phyloP scores from a whole-genome alignment of 2,113 vertebrate genomes.

The Chascanopsetta lugubris region DNA sequence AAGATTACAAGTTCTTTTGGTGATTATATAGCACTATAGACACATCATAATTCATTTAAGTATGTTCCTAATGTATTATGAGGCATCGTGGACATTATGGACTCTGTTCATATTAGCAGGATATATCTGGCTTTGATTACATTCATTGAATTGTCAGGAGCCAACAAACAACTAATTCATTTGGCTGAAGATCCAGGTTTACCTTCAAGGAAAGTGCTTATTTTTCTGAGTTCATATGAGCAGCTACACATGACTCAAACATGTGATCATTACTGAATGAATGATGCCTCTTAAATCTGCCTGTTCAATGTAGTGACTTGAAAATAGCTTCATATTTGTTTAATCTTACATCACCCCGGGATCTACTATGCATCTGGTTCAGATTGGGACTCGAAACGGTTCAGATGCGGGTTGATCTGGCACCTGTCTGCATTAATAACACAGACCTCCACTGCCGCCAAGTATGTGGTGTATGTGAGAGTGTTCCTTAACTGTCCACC shows the following conservation, averaged over 20 bases:
- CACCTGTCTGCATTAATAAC: constrained; percentile 4
- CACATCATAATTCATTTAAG: too few relatives aligned
- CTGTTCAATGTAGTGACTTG: neutral
- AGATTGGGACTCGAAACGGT: constrained; percentile 34
- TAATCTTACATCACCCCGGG: neutral
- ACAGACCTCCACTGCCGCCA: too few relatives aligned
- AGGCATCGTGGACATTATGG: too few relatives aligned
- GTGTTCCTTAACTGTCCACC: constrained; percentile 87
- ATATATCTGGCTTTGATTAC: too few relatives aligned
- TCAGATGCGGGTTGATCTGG: constrained; percentile 1
- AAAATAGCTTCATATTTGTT: neutral
- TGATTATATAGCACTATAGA: too few relatives aligned
- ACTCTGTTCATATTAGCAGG: too few relatives aligned
- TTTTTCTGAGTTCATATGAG: neutral
- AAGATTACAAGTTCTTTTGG: too few relatives aligned
- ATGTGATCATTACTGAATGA: neutral
- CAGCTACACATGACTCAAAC: neutral
- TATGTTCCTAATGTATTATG: too few relatives aligned
- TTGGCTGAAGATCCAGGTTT: neutral
- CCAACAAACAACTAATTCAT: too few relatives aligned
- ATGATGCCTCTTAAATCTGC: neutral
- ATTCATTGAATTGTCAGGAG: too few relatives aligned
- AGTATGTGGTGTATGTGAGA: constrained; percentile 6
- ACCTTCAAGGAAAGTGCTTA: neutral
- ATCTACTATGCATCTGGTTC: neutral